phyloP scores from a whole-genome alignment of 2,797 vertebrate genomes.

The Microhierax caerulescens region DNA sequence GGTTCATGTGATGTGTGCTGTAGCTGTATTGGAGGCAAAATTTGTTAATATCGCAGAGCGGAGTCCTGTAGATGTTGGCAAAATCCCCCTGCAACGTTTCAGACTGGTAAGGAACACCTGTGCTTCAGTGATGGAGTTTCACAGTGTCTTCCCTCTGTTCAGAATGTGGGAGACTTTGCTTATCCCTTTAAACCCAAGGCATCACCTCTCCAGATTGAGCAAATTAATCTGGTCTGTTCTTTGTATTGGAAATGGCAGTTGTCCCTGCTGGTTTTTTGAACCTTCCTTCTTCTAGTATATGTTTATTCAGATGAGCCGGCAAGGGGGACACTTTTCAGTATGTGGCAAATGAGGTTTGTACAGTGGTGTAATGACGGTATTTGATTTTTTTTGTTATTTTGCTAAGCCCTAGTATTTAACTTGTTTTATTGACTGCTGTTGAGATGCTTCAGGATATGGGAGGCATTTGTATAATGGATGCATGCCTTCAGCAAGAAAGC shows the following conservation, averaged over 20 bases:
- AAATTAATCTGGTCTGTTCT: neutral
- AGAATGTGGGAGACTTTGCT: neutral
- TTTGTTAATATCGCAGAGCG: conserved; percentile 94
- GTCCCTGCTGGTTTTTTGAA: neutral
- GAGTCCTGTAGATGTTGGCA: conserved; percentile 91
- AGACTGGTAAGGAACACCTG: conserved; percentile 84
- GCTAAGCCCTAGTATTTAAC: neutral
- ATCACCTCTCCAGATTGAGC: neutral
- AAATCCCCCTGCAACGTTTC: conserved; percentile 91
- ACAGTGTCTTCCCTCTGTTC: neutral
- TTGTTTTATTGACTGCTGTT: neutral
- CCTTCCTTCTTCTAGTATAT: neutral
- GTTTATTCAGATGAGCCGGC: neutral
- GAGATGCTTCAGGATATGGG: neutral
- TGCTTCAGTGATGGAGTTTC: neutral
- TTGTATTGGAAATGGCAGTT: neutral
- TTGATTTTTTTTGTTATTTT: neutral
- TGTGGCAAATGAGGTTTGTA: neutral
- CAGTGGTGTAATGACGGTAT: neutral
- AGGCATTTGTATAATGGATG: neutral
- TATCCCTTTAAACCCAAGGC: neutral
- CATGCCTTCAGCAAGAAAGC: neutral
- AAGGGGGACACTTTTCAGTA: neutral
- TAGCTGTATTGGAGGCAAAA: conserved; percentile 93
- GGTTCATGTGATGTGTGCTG: conserved; percentile 96